Percentiles rank a stretch among this genome's conserved stretches.
Evolutionary conservation across 2,797 vertebrate genomes (phyloP).

Genomic region (Typhlichthys eigenmanni): DNA sequence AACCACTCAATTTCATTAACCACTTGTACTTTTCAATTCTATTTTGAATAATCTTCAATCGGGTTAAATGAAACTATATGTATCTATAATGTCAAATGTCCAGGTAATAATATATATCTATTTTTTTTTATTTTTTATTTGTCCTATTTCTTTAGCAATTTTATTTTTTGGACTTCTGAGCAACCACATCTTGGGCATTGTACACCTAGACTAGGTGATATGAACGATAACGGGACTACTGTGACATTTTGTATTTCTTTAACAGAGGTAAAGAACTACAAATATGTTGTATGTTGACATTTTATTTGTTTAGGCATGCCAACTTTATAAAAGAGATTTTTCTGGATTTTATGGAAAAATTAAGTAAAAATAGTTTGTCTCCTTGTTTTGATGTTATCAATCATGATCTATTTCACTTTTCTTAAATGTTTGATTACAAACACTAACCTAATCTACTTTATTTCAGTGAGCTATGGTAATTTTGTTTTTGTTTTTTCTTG

Average conservation of each 20-base stretch:
- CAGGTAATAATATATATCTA: neutral
- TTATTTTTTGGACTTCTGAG: neutral
- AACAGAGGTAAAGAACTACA: conserved; percentile 10
- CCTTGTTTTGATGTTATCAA: neutral
- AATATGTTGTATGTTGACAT: neutral
- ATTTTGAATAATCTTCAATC: neutral
- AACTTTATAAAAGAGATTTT: conserved; percentile 34
- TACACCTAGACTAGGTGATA: neutral
- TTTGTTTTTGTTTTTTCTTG: neutral
- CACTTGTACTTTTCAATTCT: conserved; percentile 21
- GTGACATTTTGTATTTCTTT: conserved; percentile 14
- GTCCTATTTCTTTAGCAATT: neutral
- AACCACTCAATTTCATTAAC: conserved; percentile 31
- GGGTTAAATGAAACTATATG: conserved; percentile 5
- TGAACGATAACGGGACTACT: conserved; percentile 12
- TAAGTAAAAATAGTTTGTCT: neutral
- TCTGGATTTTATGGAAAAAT: too few relatives aligned
- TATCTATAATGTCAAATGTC: conserved; percentile 28
- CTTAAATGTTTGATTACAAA: too few relatives aligned
- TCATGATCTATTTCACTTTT: too few relatives aligned
- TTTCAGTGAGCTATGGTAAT: too few relatives aligned
- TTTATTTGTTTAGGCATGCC: conserved; percentile 12
- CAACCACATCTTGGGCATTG: too few relatives aligned
- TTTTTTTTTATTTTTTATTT: too few relatives aligned
- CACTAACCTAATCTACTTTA: neutral